These are phyloP conservation scores for Apotomis betuletana DNA, from an alignment of 2,888 invertebrate genomes.

Conservation along the genomic window DNA sequence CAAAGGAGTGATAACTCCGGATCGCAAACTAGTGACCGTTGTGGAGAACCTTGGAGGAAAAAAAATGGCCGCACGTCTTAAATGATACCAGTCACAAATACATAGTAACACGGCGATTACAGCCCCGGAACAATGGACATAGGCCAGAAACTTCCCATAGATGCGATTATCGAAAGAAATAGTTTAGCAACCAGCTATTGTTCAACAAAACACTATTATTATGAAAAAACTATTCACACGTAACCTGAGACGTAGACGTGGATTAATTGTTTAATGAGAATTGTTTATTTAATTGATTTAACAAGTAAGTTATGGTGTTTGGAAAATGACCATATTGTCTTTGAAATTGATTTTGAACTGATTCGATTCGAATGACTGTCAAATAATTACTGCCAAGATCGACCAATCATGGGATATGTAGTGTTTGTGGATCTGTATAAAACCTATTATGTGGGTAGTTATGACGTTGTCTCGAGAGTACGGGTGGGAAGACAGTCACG, in stretches of 20 bases:
- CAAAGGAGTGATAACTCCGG: too few species aligned
- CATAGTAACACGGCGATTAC: conserved; percentile 14
- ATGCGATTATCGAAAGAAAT: conserved; percentile 35
- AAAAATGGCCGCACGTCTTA: not conserved
- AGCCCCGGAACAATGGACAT: conserved; percentile 15
- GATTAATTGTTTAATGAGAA: conserved; percentile 31
- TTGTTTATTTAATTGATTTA: conserved; percentile 25
- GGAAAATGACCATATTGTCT: not conserved
- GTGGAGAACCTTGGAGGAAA: too few species aligned
- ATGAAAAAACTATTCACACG: conserved; percentile 38
- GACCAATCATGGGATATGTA: too few species aligned
- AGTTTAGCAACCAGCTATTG: conserved; percentile 39
- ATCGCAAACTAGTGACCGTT: too few species aligned
- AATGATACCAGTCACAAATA: conserved; percentile 12
- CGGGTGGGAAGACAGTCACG: too few species aligned
- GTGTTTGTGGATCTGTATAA: too few species aligned
- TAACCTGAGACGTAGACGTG: conserved; percentile 4
- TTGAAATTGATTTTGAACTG: not conserved
- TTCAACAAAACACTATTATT: conserved; percentile 36
- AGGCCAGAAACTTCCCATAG: conserved; percentile 24
- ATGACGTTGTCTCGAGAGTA: too few species aligned
- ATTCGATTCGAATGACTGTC: too few species aligned
- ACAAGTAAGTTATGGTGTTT: not conserved
- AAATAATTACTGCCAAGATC: too few species aligned
- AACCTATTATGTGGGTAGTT: too few species aligned